Percentiles rank a stretch among this genome's conserved stretches.
Evolutionary conservation across 2,113 vertebrate genomes (phyloP).

Genomic region (Pandion haliaetus): DNA sequence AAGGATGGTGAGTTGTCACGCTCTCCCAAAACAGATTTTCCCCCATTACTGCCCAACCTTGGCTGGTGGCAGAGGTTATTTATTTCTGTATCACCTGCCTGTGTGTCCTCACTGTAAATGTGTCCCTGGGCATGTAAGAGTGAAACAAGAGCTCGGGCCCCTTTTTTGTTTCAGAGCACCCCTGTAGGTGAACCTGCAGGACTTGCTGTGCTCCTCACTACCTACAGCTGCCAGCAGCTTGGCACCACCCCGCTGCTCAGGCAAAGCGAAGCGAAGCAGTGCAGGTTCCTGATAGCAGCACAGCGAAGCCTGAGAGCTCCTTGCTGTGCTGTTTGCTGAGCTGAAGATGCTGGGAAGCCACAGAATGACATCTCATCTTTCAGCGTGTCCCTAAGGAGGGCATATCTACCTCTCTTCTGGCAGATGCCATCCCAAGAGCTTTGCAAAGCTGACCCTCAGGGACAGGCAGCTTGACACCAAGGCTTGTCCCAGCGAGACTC

Average conservation of each 20-base stretch:
- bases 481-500: background rate
- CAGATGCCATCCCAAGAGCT: background rate
- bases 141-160: background rate
- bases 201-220: background rate
- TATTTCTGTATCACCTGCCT: background rate
- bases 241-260: fast-evolving
- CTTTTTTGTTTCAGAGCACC: background rate
- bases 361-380: background rate
- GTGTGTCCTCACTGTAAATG: background rate
- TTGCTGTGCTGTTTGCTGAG: background rate
- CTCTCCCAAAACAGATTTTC: background rate
- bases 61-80: background rate
- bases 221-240: background rate
- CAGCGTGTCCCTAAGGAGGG: background rate
- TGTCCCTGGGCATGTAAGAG: background rate
- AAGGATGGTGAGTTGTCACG: background rate
- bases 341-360: background rate
- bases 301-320: background rate
- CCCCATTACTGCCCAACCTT: no score
- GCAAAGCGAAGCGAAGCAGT: background rate
- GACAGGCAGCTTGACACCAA: background rate
- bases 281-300: background rate
- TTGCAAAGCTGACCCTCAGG: background rate
- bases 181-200: background rate
- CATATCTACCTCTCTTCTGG: background rate